A percentile compares a stretch with the other conserved stretches of the same genome.
Conservation (phyloP, 2,888 invertebrate species). For the Drosophila longiperda region DNA sequence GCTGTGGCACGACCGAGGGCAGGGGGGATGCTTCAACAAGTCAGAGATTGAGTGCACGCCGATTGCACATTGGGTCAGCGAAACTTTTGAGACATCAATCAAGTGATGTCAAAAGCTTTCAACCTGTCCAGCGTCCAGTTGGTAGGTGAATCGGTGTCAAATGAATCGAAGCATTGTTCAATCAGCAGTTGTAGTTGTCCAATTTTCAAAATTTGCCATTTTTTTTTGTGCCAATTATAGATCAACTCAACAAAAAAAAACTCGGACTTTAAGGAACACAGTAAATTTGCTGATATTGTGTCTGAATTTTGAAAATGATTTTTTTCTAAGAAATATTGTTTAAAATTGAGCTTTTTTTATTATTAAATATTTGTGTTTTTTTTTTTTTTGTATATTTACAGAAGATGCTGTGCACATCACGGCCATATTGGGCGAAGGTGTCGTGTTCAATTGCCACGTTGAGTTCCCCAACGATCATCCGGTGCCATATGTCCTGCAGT, state of each 20-base stretch:
- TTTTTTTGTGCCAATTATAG: not conserved
- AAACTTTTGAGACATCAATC: conserved; percentile 54
- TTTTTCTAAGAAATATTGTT: not conserved
- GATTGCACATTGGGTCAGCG: conserved; percentile 31
- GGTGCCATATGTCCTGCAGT: conserved; percentile 98
- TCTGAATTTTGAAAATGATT: not conserved
- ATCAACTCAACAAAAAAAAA: not conserved
- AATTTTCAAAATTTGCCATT: not conserved
- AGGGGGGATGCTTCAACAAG: conserved; percentile 20
- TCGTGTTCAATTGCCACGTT: conserved; percentile 99
- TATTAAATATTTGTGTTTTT: not conserved
- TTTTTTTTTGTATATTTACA: conserved; percentile 55
- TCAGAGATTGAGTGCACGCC: conserved; percentile 28
- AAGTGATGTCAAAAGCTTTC: conserved; percentile 37
- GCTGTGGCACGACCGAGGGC: conserved; percentile 12
- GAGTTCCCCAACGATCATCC: conserved; percentile 98
- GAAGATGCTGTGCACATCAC: conserved; percentile 97
- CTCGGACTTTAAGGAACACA: no score
- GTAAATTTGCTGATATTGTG: no score
- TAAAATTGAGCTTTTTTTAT: no score
- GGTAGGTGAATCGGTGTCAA: conserved; percentile 1
- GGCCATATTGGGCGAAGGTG: conserved; percentile 98
- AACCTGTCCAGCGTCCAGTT: not conserved
- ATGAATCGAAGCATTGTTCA: not conserved
- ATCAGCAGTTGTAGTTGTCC: not conserved